Conservation (phyloP, 2,888 invertebrate species). For the Palloptera scutellata region DNA sequence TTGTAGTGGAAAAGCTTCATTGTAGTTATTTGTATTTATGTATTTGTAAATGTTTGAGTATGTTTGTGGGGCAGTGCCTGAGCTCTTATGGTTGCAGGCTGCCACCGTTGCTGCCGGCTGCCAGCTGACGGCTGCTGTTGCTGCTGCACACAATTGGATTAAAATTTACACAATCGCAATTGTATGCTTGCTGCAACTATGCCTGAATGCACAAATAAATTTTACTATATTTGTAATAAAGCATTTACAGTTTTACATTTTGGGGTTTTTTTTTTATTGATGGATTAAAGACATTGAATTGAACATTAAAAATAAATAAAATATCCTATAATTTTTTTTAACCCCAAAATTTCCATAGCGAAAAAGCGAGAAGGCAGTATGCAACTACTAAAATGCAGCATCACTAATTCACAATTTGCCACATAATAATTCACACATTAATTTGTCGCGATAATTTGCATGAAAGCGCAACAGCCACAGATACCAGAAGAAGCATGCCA, state of each 20-base stretch:
- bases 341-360: no score
- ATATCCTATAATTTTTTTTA: no score
- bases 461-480: conserved; percentile 14
- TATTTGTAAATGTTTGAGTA: no score
- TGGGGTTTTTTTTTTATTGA: background rate
- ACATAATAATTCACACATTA: conserved; percentile 46
- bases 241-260: background rate
- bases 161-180: conserved; percentile 49
- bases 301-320: background rate
- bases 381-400: conserved; percentile 32
- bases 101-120: background rate
- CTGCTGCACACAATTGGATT: conserved; percentile 53
- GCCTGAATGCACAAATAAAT: conserved; percentile 18
- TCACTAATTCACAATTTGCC: conserved; percentile 47
- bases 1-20: conserved; percentile 53
- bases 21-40: conserved; percentile 15
- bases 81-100: conserved; percentile 43
- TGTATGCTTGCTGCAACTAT: conserved; percentile 27
- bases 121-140: no score
- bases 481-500: conserved; percentile 23
- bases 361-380: no score
- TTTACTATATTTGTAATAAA: conserved; percentile 9
- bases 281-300: background rate
- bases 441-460: conserved; percentile 41
- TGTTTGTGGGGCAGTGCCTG: conserved; percentile 34